Percentiles rank a stretch among this genome's conserved stretches.
Conservation (phyloP, 2,113 vertebrate genomes). For the Heloderma charlesbogerti region DNA sequence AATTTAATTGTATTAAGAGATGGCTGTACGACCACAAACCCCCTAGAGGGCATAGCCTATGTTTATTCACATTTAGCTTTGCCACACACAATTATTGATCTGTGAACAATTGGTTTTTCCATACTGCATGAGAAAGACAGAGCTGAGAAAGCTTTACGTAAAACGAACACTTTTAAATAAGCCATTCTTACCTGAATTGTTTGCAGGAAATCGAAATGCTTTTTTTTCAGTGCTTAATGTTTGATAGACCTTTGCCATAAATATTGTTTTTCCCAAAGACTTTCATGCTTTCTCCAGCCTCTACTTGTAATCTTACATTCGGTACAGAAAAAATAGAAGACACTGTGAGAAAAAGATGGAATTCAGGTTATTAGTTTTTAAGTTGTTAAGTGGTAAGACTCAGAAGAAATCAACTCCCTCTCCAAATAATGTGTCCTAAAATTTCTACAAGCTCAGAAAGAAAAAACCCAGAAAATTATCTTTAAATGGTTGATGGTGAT, state of each 20-base stretch:
- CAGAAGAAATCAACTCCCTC: neutral
- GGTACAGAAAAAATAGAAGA: constrained; percentile 94
- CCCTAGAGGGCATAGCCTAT: neutral
- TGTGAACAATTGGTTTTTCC: neutral
- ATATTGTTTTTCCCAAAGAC: constrained; percentile 90
- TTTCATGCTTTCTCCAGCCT: constrained; percentile 90
- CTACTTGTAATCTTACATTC: constrained; percentile 91
- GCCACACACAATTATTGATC: neutral
- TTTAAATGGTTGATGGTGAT: neutral
- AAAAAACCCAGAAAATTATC: neutral
- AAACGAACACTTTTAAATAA: constrained; percentile 18
- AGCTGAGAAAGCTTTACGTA: neutral
- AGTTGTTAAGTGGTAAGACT: neutral
- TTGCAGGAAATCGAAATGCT: constrained; percentile 38
- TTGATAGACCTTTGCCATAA: constrained; percentile 88
- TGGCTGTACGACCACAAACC: neutral
- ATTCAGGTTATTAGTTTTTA: constrained; percentile 33
- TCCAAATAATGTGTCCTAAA: no score
- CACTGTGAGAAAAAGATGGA: constrained; percentile 81
- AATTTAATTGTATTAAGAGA: neutral
- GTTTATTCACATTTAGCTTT: neutral
- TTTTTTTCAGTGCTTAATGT: constrained; percentile 89
- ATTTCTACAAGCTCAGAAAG: neutral
- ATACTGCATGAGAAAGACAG: neutral
- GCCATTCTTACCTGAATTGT: constrained; percentile 77